Evolutionary conservation across 2,888 invertebrate species (phyloP).

Genomic region (Drosophila falleni): DNA sequence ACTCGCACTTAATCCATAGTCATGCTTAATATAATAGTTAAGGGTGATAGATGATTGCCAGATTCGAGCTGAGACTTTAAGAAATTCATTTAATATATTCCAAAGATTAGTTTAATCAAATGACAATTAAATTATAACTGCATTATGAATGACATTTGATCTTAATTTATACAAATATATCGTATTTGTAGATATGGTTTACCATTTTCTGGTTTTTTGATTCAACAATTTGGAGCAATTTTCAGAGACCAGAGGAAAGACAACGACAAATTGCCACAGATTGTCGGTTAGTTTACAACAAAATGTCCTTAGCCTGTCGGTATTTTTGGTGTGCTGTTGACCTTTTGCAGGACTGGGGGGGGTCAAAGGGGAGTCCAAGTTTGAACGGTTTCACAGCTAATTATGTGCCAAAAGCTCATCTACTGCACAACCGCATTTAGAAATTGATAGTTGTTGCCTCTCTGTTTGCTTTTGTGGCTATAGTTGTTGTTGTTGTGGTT

Average conservation of each 20-base stretch:
- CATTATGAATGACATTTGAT: constrained; percentile 4
- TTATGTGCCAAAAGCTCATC: constrained; percentile 52
- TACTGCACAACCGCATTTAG: constrained; percentile 45
- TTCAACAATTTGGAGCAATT: constrained; percentile 15
- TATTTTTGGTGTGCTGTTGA: constrained; percentile 9
- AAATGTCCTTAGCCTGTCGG: constrained; percentile 14
- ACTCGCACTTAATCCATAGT: constrained; percentile 9
- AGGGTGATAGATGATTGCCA: constrained; percentile 31
- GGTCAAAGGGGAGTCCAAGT: not conserved
- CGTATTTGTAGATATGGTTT: not conserved
- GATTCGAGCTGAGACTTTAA: not conserved
- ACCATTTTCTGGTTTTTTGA: constrained; percentile 1
- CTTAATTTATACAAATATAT: not conserved
- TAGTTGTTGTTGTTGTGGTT: constrained; percentile 3
- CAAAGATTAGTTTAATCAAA: not conserved
- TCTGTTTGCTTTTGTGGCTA: constrained; percentile 22
- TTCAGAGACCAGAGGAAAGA: constrained; percentile 14
- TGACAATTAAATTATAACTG: constrained; percentile 2
- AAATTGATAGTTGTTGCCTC: constrained; percentile 47
- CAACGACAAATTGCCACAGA: constrained; percentile 39
- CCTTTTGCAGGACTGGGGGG: not conserved
- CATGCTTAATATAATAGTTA: constrained; percentile 35
- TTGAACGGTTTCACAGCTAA: constrained; percentile 44
- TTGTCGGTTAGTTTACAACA: constrained; percentile 36
- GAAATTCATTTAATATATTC: not conserved